Evolutionary conservation across 2,113 vertebrate species (phyloP), one percentile per base, ranked within the genome.

Genomic region (Bostrychus sinensis): DNA sequence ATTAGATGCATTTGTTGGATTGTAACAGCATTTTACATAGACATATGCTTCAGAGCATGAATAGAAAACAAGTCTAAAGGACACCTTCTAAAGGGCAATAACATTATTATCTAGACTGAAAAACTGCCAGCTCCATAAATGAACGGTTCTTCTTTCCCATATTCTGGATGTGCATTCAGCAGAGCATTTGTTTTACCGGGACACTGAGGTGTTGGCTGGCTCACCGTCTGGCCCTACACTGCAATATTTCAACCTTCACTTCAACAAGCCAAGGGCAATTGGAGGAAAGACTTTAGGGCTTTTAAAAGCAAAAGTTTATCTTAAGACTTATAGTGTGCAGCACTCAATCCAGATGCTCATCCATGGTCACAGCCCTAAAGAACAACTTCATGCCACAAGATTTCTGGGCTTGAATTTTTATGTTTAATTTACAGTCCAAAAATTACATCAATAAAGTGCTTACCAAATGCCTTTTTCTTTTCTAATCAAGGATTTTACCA

Each of bases 51-150:
- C 32, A 34, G 32, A n/a, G n/a, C n/a, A n/a, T 3, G 32, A 34
- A 10, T 34, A 34, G 32, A 7, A 25, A 34, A 16, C 9, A 26
- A 4, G 63, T 62, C 34, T 34, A 46, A 59, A 56, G 54, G 2
- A 17, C 39, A 58, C 34, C 61, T 41, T 48, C 10, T n/a, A 68
- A 63, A 59, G 48, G n/a, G 32, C 55, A 66, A 64, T 11, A 14
- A 14, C 43, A 10, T 62, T 72, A 65, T 72, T 66, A 66, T 65
- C 56, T 70, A 43, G 62, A 77, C 9, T 70, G 65, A 63, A 65
- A 59, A 61, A 25, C 45, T 57, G 36, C 65, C 42, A 46, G n/a
- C 51, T 16, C 14, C 16, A 1, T 59, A 66, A 69, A 60, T 67
- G 39, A 14, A 34, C 39, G 42, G 39, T 39, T 11, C 28, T 50